A percentile compares a stretch with the other conserved stretches of the same genome.
phyloP scores from a whole-genome alignment of 1,140 invertebrate genomes.

The Doryteuthis pealeii region DNA sequence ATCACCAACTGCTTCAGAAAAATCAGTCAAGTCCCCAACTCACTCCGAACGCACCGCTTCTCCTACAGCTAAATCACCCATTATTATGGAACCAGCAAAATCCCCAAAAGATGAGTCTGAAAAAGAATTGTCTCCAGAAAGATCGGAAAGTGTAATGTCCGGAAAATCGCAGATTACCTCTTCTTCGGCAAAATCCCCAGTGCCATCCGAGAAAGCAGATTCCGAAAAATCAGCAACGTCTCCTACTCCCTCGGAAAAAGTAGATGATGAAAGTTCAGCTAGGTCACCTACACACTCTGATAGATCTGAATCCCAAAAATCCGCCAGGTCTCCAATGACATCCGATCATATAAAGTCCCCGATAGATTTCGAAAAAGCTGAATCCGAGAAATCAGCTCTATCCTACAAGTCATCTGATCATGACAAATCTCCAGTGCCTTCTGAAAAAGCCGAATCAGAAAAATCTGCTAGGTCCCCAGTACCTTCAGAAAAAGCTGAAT shows the following conservation, averaged over 20 bases:
- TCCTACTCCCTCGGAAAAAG: neutral
- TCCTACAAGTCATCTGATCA: neutral
- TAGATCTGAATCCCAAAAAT: neutral
- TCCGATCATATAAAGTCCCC: neutral
- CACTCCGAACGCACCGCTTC: neutral
- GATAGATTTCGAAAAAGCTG: neutral
- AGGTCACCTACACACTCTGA: neutral
- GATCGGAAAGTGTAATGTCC: neutral
- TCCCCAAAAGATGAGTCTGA: neutral
- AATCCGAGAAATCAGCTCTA: neutral
- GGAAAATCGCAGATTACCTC: neutral
- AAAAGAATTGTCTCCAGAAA: neutral
- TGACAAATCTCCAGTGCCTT: neutral
- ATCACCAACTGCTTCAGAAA: neutral
- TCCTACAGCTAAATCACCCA: neutral
- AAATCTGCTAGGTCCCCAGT: neutral
- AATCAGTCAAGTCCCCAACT: neutral
- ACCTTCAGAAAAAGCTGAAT: neutral
- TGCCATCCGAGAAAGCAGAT: neutral
- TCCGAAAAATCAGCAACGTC: neutral
- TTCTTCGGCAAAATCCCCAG: neutral
- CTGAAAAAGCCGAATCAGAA: conserved; percentile 8
- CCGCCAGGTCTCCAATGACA: neutral
- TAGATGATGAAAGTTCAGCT: neutral
- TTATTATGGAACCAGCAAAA: neutral